Base-by-base conservation (phyloP, 2,797 vertebrate species). In the Melanotaenia maccullochi region DNA sequence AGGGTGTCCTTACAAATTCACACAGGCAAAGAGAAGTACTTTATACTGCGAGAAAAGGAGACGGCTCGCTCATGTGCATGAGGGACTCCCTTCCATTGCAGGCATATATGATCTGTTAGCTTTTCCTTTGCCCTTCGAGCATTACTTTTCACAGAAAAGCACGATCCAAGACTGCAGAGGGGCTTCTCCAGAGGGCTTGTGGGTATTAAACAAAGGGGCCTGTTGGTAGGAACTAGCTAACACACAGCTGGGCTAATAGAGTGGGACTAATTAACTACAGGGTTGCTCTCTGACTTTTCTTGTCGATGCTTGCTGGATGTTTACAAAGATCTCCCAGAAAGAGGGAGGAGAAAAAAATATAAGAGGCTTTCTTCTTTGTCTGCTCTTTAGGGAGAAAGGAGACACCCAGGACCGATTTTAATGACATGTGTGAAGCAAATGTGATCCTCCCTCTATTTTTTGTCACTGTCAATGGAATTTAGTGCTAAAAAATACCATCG, bases 391-490 rank as follows among this genome's bases (percentile, higher is more conserved):
- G 76, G 86, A 85, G 79, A 82, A 86, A 83, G 74, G 82, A 91
- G 84, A 85, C 89, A 92, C 88, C 87, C 85, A 90, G 82, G 77
- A 86, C 82, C 65, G 82, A 79, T 91, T 92, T 88, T 92, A 92
- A 93, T 90, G 92, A 92, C 92, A 92, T 90, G 82, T 92, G 91
- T 86, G 85, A 88, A 90, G 81, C 90, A 93, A 92, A 92, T 90
- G 89, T 86, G 87, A 92, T 88, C 87, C 88, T 88, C 87, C 85
- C 87, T 82, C 70, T 66, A 67, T 81, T 66, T 82, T 61, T 59
- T 54, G 28, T 59, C 68, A 73, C 86, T 87, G 82, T 73, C 87
- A 87, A 82, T 91, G 90, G 90, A 91, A 92, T 91, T 85, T 74
- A 70, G 81, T 64, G 69, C 82, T 80, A 60, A 75, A 83, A 91